These are phyloP conservation scores for Mormyrops attenuatus DNA, from an alignment of 2,797 vertebrate species.

Conservation along the genomic window DNA sequence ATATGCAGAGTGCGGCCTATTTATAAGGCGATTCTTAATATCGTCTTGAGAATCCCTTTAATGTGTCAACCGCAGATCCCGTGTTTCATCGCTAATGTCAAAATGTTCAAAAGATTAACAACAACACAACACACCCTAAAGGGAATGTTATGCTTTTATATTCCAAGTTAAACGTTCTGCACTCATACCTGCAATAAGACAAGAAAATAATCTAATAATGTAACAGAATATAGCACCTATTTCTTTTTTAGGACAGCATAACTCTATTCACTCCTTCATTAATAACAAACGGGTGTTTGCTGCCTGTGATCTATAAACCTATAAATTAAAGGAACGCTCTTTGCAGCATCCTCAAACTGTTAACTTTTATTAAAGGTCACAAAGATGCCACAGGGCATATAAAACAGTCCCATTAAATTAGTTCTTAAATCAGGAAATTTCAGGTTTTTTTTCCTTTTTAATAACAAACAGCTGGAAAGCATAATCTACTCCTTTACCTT, in stretches of 20 bases:
- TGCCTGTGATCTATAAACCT: not conserved
- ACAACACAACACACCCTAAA: not conserved
- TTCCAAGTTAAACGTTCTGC: not conserved
- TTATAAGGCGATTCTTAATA: not conserved
- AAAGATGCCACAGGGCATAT: not conserved
- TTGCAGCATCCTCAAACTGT: not conserved
- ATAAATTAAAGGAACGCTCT: not conserved
- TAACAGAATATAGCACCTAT: not conserved
- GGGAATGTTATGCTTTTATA: not conserved
- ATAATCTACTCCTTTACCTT: not conserved
- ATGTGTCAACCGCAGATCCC: not conserved
- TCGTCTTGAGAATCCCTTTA: not conserved
- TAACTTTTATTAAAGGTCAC: constrained; percentile 11
- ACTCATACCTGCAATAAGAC: not conserved
- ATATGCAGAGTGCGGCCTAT: not conserved
- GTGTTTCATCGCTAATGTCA: not conserved
- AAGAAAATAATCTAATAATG: not conserved
- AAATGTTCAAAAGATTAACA: not conserved
- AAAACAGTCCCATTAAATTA: constrained; percentile 3
- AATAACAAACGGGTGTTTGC: not conserved
- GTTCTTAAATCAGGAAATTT: not conserved
- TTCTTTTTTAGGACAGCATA: not conserved
- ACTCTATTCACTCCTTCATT: not conserved
- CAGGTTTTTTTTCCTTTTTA: not conserved
- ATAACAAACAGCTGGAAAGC: not conserved